Conservation (phyloP, 2,888 invertebrate genomes). For the Molanna angustata region DNA sequence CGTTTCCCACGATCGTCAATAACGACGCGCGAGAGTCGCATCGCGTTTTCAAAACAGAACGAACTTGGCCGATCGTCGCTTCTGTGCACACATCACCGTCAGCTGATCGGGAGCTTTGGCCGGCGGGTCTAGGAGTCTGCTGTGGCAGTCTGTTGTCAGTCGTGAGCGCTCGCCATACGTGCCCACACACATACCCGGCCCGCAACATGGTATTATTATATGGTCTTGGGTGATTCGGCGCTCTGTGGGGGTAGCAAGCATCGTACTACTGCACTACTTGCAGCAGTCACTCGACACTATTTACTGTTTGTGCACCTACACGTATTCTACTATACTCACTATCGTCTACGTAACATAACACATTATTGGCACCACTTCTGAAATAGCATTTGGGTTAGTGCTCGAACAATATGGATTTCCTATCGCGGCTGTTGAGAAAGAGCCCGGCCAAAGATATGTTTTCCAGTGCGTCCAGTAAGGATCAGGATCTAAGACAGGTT, state of each 20-base stretch:
- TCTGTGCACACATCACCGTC: neutral
- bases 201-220: too few relatives aligned
- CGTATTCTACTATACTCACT: neutral
- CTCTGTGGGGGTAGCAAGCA: slow-evolving; percentile 7
- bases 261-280: too few relatives aligned
- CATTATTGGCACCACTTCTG: too few relatives aligned
- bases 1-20: too few relatives aligned
- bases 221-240: too few relatives aligned
- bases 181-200: too few relatives aligned
- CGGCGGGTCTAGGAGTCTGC: neutral
- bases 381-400: slow-evolving; percentile 24
- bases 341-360: too few relatives aligned
- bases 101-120: neutral
- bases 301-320: neutral
- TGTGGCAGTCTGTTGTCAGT: neutral
- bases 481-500: slow-evolving; percentile 10
- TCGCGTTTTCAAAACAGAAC: neutral
- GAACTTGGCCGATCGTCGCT: slow-evolving; percentile 7
- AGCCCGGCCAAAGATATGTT: slow-evolving; percentile 31
- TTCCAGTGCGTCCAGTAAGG: slow-evolving; percentile 18
- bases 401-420: slow-evolving; percentile 29
- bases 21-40: neutral
- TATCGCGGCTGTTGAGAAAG: slow-evolving; percentile 29
- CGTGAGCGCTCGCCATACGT: too few relatives aligned
- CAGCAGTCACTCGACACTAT: neutral